These are phyloP conservation scores for Hanleya hanleyi DNA, from an alignment of 2,888 invertebrate species.

Conservation along the genomic window DNA sequence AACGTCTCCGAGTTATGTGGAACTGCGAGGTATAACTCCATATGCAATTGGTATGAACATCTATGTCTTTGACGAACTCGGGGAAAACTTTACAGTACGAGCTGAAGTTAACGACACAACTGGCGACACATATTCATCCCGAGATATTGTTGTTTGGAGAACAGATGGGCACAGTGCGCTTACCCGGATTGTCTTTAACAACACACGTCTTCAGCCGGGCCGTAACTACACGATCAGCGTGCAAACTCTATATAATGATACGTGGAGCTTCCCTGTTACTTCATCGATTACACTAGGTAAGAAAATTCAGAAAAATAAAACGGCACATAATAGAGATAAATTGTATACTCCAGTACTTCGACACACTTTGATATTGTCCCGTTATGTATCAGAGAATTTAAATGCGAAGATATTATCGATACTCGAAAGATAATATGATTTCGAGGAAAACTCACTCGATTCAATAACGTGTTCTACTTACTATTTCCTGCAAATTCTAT, in stretches of 20 bases:
- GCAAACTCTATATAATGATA: background rate
- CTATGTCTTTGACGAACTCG: background rate
- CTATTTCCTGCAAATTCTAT: background rate
- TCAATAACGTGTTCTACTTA: too few relatives aligned
- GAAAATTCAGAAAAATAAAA: too few relatives aligned
- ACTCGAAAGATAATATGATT: too few relatives aligned
- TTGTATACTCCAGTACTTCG: too few relatives aligned
- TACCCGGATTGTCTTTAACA: background rate
- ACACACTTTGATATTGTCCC: too few relatives aligned
- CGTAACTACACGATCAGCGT: background rate
- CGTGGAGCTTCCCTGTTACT: background rate
- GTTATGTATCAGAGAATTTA: too few relatives aligned
- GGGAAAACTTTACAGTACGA: background rate
- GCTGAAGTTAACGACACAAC: background rate
- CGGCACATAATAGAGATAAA: too few relatives aligned
- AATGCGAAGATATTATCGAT: too few relatives aligned
- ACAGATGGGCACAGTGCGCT: background rate
- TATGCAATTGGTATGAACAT: background rate
- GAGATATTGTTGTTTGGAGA: background rate
- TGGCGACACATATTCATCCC: background rate
- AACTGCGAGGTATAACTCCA: background rate
- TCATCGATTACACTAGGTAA: background rate
- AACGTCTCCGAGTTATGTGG: background rate
- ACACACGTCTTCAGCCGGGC: background rate
- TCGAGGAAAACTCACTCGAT: too few relatives aligned